A percentile compares a stretch with the other conserved stretches of the same genome.
Conservation (phyloP, 1,140 invertebrate genomes). For the Eumeta japonica region DNA sequence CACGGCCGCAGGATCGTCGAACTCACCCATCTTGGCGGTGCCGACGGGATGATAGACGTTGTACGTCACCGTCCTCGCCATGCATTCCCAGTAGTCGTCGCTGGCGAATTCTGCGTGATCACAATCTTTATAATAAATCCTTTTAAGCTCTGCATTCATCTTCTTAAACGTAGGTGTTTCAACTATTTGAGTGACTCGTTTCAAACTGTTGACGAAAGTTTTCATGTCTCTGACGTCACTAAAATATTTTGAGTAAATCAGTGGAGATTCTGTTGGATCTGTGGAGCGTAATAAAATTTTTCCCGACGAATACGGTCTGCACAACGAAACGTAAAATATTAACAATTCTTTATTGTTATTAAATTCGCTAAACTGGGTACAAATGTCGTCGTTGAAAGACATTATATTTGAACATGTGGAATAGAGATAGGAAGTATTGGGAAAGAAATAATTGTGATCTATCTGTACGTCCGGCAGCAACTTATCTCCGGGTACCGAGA, state of each 20-base stretch:
- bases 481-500: slow-evolving; percentile 59
- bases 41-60: slow-evolving; percentile 58
- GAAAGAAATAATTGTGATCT: slow-evolving; percentile 57
- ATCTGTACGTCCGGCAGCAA: slow-evolving; percentile 63
- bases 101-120: slow-evolving; percentile 26
- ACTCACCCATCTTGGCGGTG: slow-evolving; percentile 81
- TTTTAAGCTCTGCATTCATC: slow-evolving; percentile 32
- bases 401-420: slow-evolving; percentile 27
- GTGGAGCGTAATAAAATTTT: slow-evolving; percentile 59
- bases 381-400: slow-evolving; percentile 69
- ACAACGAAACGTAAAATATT: slow-evolving; percentile 39
- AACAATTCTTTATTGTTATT: slow-evolving; percentile 38
- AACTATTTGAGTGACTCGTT: slow-evolving; percentile 30
- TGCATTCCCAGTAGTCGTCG: slow-evolving; percentile 42
- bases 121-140: slow-evolving; percentile 34
- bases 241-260: slow-evolving; percentile 44
- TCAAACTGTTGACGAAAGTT: slow-evolving; percentile 27
- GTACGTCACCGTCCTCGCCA: slow-evolving; percentile 39
- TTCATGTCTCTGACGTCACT: slow-evolving; percentile 35
- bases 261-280: slow-evolving; percentile 70
- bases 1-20: slow-evolving; percentile 66
- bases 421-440: slow-evolving; percentile 53
- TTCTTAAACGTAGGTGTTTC: slow-evolving; percentile 26
- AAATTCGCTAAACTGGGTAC: slow-evolving; percentile 66
- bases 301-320: slow-evolving; percentile 36